Conservation (phyloP, 2,113 vertebrate species). For the Lontra canadensis region DNA sequence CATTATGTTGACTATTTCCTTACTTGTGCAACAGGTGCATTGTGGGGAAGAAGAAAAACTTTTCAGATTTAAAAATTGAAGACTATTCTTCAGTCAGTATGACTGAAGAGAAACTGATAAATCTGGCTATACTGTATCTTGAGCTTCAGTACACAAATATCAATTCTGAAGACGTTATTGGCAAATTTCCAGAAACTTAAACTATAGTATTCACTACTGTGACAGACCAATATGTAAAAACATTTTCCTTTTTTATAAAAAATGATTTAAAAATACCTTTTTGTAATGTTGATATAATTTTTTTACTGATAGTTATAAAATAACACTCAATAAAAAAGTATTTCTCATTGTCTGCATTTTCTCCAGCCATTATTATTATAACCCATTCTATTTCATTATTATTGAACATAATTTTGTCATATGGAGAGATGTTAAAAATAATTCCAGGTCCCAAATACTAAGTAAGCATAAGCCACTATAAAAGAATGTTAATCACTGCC, state of each 20-base stretch:
- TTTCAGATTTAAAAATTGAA: constrained; percentile 21
- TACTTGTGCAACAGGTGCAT: neutral
- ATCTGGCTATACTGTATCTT: neutral
- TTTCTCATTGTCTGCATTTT: neutral
- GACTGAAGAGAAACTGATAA: neutral
- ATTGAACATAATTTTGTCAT: neutral
- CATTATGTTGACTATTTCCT: neutral
- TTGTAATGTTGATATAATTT: neutral
- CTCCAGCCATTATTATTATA: neutral
- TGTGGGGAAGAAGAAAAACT: too few relatives aligned
- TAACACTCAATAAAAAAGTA: neutral
- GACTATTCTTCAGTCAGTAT: neutral
- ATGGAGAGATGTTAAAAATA: neutral
- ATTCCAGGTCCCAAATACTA: neutral
- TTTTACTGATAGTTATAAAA: constrained; percentile 25
- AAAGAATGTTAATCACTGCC: neutral
- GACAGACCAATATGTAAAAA: neutral
- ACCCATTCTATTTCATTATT: neutral
- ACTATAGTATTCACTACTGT: neutral
- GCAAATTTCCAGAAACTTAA: constrained; percentile 11
- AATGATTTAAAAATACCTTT: neutral
- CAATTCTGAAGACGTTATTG: constrained; percentile 17
- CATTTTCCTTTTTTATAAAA: neutral
- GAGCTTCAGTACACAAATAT: neutral
- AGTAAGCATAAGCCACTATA: neutral